Conservation (phyloP, 2,113 vertebrate genomes). For the Gymnobelideus leadbeateri region DNA sequence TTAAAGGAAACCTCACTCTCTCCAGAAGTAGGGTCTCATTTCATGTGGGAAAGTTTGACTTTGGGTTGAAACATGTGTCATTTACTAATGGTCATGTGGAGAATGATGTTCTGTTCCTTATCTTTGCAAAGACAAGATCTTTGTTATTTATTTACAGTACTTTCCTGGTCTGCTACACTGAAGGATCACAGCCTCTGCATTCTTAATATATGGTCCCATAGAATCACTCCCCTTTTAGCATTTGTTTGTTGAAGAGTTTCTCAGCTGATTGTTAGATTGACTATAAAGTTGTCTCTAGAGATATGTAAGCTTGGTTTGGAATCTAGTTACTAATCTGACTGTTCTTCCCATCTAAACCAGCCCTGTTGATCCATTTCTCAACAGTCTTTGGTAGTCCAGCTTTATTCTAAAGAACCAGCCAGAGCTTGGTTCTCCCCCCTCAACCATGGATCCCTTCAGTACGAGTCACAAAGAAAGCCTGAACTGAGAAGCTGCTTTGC, state of each 20-base stretch:
- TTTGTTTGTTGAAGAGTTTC: neutral
- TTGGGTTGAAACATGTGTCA: constrained; percentile 21
- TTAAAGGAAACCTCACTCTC: neutral
- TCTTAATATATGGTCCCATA: neutral
- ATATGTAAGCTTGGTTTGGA: neutral
- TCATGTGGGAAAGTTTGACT: constrained; percentile 34
- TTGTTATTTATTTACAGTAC: neutral
- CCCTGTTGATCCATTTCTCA: constrained; percentile 1
- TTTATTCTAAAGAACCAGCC: constrained; percentile 51
- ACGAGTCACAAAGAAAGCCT: constrained; percentile 30
- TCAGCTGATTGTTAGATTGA: neutral
- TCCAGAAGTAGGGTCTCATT: neutral
- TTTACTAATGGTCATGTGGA: neutral
- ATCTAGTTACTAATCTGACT: neutral
- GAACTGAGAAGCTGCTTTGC: constrained; percentile 59
- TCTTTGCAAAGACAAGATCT: neutral
- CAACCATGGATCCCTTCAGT: constrained; percentile 37
- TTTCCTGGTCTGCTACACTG: neutral
- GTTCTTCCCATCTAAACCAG: neutral
- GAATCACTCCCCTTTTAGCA: neutral
- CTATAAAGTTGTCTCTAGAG: accelerated
- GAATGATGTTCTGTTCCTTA: neutral
- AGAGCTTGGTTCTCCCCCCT: constrained; percentile 27
- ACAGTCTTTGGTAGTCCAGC: neutral
- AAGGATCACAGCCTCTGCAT: neutral